Evolutionary conservation across 2,888 invertebrate species (phyloP).

Genomic region (Caenorhabditis imperialis): DNA sequence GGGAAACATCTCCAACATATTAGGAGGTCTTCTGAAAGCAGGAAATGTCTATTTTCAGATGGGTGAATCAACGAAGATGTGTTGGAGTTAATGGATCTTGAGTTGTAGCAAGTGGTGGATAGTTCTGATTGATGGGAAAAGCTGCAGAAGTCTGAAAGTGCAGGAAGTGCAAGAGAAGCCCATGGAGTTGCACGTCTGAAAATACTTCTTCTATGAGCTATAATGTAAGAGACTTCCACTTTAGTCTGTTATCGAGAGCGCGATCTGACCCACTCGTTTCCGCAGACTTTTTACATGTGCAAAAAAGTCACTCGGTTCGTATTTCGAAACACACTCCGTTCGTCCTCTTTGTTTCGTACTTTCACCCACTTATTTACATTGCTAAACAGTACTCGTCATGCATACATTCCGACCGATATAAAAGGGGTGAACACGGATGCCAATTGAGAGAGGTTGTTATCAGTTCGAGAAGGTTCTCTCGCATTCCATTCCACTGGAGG

Average conservation of each 20-base stretch:
- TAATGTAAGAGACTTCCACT: too few species aligned
- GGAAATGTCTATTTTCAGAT: too few species aligned
- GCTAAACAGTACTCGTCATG: slow-evolving; percentile 14
- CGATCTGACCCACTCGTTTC: slow-evolving; percentile 16
- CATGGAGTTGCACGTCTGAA: too few species aligned
- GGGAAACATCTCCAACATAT: too few species aligned
- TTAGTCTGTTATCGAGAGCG: neutral
- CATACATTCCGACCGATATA: neutral
- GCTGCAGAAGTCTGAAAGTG: too few species aligned
- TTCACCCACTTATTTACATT: slow-evolving; percentile 36
- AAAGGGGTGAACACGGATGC: slow-evolving; percentile 10
- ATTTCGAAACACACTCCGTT: slow-evolving; percentile 1
- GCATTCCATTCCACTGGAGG: slow-evolving; percentile 7
- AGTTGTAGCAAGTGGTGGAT: too few species aligned
- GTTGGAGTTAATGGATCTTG: too few species aligned
- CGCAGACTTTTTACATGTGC: slow-evolving; percentile 5
- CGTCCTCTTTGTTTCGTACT: neutral
- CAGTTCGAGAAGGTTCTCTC: slow-evolving; percentile 20
- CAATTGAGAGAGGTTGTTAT: slow-evolving; percentile 9
- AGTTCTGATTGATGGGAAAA: too few species aligned
- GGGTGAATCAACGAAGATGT: too few species aligned
- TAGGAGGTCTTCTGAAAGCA: too few species aligned
- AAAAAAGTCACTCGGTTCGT: slow-evolving; percentile 5
- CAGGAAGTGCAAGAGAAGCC: too few species aligned
- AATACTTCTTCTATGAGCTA: too few species aligned